These are phyloP conservation scores for Sicus ferrugineus DNA, from an alignment of 2,888 invertebrate species.

Conservation along the genomic window DNA sequence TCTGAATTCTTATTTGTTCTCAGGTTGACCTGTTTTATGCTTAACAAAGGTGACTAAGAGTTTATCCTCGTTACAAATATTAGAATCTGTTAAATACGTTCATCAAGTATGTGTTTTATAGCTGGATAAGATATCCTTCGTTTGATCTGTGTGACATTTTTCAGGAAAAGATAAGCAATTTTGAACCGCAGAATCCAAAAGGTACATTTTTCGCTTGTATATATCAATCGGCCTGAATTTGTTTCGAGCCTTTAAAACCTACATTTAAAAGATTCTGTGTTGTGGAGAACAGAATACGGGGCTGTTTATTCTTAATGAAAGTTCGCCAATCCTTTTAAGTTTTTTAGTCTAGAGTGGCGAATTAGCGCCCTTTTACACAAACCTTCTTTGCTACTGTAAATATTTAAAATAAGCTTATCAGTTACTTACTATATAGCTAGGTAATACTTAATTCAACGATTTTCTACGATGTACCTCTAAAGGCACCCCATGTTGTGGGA, in stretches of 20 bases:
- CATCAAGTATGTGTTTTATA: not conserved
- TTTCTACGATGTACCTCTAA: conserved; percentile 7
- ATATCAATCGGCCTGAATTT: conserved; percentile 2
- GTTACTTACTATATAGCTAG: conserved; percentile 46
- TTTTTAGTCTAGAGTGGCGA: not conserved
- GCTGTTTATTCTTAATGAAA: not conserved
- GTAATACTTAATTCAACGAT: conserved; percentile 54
- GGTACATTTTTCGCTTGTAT: conserved; percentile 53
- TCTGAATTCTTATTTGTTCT: conserved; percentile 38
- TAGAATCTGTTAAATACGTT: conserved; percentile 7
- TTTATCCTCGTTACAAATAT: too few relatives aligned
- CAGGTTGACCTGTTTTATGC: not conserved
- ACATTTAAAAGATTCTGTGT: not conserved
- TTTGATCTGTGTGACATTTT: conserved; percentile 28
- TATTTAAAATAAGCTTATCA: conserved; percentile 22
- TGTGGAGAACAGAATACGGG: not conserved
- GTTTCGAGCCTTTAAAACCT: not conserved
- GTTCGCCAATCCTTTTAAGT: not conserved
- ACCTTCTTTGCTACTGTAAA: conserved; percentile 18
- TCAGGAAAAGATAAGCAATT: conserved; percentile 51
- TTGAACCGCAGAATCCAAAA: conserved; percentile 64
- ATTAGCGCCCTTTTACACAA: conserved; percentile 1
- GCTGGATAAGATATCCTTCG: conserved; percentile 32
- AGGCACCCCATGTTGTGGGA: conserved; percentile 12
- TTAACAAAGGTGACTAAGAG: too few relatives aligned